Conservation (phyloP, 1,140 invertebrate species). For the Cotesia glomerata region DNA sequence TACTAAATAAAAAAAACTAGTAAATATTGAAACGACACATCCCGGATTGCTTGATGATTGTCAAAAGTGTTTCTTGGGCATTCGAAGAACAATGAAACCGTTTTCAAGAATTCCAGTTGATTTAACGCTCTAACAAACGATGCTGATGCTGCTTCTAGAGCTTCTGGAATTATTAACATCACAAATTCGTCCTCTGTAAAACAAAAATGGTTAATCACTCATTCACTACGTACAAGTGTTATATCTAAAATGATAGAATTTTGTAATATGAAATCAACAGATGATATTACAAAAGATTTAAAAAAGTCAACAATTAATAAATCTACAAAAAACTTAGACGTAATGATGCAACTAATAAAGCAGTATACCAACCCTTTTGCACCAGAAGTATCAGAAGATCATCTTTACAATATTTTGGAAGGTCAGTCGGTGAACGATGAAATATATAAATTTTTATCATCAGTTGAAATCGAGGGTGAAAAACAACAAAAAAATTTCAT, state of each 20-base stretch:
- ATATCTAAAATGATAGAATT: conserved; percentile 23
- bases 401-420: conserved; percentile 26
- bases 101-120: background rate
- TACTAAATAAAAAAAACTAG: too few relatives aligned
- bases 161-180: conserved; percentile 37
- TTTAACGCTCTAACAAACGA: conserved; percentile 34
- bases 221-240: conserved; percentile 40
- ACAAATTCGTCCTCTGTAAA: conserved; percentile 41
- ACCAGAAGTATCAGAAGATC: conserved; percentile 22
- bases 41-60: conserved; percentile 29
- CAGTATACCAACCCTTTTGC: conserved; percentile 22
- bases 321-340: too few relatives aligned
- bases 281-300: conserved; percentile 33
- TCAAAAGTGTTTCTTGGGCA: conserved; percentile 13
- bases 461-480: conserved; percentile 21
- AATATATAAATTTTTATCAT: conserved; percentile 22
- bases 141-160: conserved; percentile 35
- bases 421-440: conserved; percentile 25
- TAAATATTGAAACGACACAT: conserved; percentile 25
- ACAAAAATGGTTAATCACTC: conserved; percentile 39
- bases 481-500: conserved; percentile 33
- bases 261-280: conserved; percentile 15
- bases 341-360: conserved; percentile 10
- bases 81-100: background rate
- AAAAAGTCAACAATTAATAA: conserved; percentile 14